Conservation (phyloP, 2,888 invertebrate genomes). For the Sesia apiformis region DNA sequence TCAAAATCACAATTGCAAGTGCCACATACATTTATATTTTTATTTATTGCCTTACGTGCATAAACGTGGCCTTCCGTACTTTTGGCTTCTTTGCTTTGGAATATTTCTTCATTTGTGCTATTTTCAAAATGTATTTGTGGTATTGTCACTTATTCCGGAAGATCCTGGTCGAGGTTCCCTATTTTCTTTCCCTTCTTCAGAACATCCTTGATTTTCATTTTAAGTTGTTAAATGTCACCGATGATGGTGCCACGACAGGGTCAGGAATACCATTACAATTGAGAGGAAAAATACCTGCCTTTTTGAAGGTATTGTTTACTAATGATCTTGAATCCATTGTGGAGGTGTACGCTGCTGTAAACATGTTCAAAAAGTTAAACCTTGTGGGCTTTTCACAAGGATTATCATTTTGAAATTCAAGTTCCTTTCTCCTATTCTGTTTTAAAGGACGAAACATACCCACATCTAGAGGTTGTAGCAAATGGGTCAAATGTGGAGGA, state of each 20-base stretch:
- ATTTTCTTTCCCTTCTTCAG: too few relatives aligned
- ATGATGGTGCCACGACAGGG: too few relatives aligned
- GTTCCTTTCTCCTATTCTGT: constrained; percentile 2
- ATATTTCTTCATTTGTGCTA: background rate
- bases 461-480: constrained; percentile 4
- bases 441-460: background rate
- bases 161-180: background rate
- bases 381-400: constrained; percentile 3
- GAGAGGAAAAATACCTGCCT: background rate
- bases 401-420: constrained; percentile 2
- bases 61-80: background rate
- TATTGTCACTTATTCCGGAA: too few relatives aligned
- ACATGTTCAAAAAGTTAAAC: constrained; percentile 3
- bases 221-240: too few relatives aligned
- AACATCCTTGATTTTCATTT: too few relatives aligned
- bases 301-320: background rate
- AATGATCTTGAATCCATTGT: constrained; percentile 1
- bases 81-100: background rate
- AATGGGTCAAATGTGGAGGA: constrained; percentile 2
- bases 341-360: background rate
- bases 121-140: background rate
- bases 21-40: background rate
- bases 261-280: constrained; percentile 2
- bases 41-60: background rate
- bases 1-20: too few relatives aligned